Evolutionary conservation across 2,113 vertebrate genomes (phyloP), one percentile per base, ranked within the genome.

Genomic region (Isichthys henryi): DNA sequence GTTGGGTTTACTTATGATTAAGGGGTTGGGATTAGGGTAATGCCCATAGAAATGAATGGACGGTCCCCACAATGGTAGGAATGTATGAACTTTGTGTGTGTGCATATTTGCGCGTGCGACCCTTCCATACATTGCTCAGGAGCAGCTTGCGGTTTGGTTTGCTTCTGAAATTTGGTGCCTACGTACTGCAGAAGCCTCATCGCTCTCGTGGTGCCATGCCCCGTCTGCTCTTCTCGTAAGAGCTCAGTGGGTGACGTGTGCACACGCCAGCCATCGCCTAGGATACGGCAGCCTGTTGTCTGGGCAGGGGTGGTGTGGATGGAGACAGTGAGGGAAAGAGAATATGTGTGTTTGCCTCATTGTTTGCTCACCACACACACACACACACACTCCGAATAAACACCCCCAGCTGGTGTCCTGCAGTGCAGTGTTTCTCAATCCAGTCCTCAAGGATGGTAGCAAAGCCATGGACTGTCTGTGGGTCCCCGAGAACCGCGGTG

Each of bases 201-300:
- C 1, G 2, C 13, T 15, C 27, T 50, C 43, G 21, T 1, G 21
- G 17, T 1, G 7, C 48, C 8, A 7, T 5, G 31, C 35, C 39
- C 80, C 88, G 88, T 91, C 90, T 2, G 89, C 88, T 49, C 91
- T 62, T 49, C 88, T 90, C 5, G 35, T 56, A 1, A 0, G 39
- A 70, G 82, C 49, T 35, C 35, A 66, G 50, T 27, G 27, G 52
- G 86, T 90, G 88, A 88, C 80, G 88, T 43, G 5, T 4, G 27
- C 39, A n/a, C 58, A 46, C 43, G 15, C 39, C 88, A 86, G 48
- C 58, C 82, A 85, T 90, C 85, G 35, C 83, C 90, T 89, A 77
- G 88, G 90, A 74, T 49, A 90, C 48, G 31, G 83, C 87, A 85
- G 46, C 3, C 46, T 90, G 87, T 45, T 88, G 56, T 88, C 80